Percentiles rank a stretch among this genome's conserved stretches.
Conservation (phyloP, 2,113 vertebrate species). For the Tragulus kanchil region DNA sequence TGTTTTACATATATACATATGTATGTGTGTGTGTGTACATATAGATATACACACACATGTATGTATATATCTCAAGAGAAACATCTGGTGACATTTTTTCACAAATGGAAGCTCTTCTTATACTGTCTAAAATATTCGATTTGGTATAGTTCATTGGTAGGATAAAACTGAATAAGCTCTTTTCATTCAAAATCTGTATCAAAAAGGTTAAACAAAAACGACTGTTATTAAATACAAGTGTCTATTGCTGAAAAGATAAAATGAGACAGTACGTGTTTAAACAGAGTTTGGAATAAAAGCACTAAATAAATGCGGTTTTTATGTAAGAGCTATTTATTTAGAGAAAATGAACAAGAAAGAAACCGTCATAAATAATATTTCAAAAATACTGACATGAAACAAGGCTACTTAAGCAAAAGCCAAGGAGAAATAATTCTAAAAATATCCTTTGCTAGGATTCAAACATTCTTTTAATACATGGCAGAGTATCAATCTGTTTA, state of each 20-base stretch:
- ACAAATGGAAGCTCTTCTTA: slow-evolving; percentile 35
- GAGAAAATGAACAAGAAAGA: slow-evolving; percentile 46
- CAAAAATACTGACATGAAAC: slow-evolving; percentile 56
- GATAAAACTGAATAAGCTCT: slow-evolving; percentile 37
- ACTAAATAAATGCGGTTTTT: slow-evolving; percentile 20
- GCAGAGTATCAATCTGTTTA: background rate
- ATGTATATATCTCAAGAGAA: background rate
- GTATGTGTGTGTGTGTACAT: background rate
- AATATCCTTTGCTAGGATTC: slow-evolving; percentile 39
- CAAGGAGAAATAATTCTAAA: slow-evolving; percentile 12
- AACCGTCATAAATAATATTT: slow-evolving; percentile 43
- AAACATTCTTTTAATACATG: slow-evolving; percentile 46
- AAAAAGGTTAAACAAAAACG: slow-evolving; percentile 48
- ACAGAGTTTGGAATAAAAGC: slow-evolving; percentile 25
- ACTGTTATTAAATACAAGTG: slow-evolving; percentile 32
- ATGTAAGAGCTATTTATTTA: background rate
- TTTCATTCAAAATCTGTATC: slow-evolving; percentile 60
- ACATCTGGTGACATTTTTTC: slow-evolving; percentile 47
- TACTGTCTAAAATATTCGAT: background rate
- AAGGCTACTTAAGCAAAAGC: slow-evolving; percentile 32
- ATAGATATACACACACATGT: too few species aligned
- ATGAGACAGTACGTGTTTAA: background rate
- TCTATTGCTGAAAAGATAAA: slow-evolving; percentile 65
- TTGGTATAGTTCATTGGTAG: background rate
- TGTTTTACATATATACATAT: background rate